Evolutionary conservation across 2,113 vertebrate species (phyloP), one percentile per base, ranked within the genome.

Genomic region (Riparia riparia): DNA sequence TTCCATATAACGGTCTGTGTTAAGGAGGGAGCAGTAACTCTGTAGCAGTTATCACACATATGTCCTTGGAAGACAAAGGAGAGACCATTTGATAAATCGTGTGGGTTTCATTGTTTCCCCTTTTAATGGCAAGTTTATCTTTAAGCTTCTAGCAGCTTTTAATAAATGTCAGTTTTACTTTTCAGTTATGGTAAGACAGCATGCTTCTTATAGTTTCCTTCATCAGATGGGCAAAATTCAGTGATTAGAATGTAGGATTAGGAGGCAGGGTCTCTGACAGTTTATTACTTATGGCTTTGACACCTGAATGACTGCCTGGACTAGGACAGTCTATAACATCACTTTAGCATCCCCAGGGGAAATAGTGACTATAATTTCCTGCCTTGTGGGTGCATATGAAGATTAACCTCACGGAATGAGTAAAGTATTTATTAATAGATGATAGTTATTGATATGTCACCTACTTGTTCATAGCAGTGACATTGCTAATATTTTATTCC

Each of bases 351-450:
- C 58, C 39, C 47, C 45, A 5, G 25, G 78, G 78, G 82, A 77
- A 78, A 81, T 47, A 25, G 20, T 47, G 56, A 17, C 76, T 95
- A 29, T 87, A 91, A 91, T 82, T 90, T 66, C 74, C 84, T 90
- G 70, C 66, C 87, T 90, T 42, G 8, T 1, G 42, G 74, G 58
- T 89, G 42, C 50, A 8, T 44, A 49, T 80, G 91, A 91, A 91
- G 82, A 95, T 95, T 94, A 96, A 95, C 93, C 90, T 94, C 71
- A 20, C 77, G 81, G 80, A 95, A 85, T 14, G 3, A 91, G 24
- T 53, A 54, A 90, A 90, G 80, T 88, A 83, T 95, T 94, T 92
- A 77, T 95, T 96, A 90, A 96, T 95, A 95, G 85, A 77, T 77
- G 79, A 28, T 88, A 2, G 1, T 77, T 95, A 88, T 45, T 83